Evolutionary conservation across 2,888 invertebrate species (phyloP), one percentile per base, ranked within the genome.

Genomic region (Drosophila mulleri): DNA sequence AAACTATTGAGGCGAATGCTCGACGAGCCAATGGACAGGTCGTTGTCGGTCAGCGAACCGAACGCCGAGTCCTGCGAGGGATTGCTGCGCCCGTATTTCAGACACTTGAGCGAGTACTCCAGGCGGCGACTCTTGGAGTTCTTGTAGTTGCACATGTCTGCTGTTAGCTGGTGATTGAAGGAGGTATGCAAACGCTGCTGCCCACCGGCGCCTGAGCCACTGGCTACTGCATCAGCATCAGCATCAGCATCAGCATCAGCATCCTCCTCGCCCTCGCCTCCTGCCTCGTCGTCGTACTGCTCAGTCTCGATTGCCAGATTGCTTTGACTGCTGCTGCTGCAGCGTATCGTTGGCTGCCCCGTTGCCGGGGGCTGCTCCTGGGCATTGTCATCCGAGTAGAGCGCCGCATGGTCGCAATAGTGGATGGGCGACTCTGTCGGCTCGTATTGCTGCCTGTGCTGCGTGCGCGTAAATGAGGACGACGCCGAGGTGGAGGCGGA

Each of bases 41-140:
- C 93, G 69, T 93, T 93, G 77, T 93, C 93, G 56, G 93, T 93
- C 44, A 93, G 80, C 16, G 93, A 93, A 26, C 93, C 93, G 67
- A 93, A 93, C 11, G 93, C 93, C 11, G 93, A 93, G 66, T 93
- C 93, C 82, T 93, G 93, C 32, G 93, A 93, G 16, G 93, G 93
- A 89, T 93, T 93, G 61, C 93, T 93, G 61, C 93, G 92, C 4
- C 92, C 93, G 75, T 92, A 93, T 75, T 93, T 93, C 67, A 93
- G 85, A 50, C 93, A 92, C 74, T 92, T 91, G 58, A 92, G 89
- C 42, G 93, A 93, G 78, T 93, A 93, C 75, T 93, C 93, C 58
- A 93, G 82, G n/a, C 93, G 91, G 4, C 93, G 91, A 67, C 92
- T 92, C 80, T 93, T 93, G 8, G 93, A 93, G 76, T 93, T 93